Evolutionary conservation across 2,113 vertebrate species (phyloP).

Genomic region (Albula goreensis): DNA sequence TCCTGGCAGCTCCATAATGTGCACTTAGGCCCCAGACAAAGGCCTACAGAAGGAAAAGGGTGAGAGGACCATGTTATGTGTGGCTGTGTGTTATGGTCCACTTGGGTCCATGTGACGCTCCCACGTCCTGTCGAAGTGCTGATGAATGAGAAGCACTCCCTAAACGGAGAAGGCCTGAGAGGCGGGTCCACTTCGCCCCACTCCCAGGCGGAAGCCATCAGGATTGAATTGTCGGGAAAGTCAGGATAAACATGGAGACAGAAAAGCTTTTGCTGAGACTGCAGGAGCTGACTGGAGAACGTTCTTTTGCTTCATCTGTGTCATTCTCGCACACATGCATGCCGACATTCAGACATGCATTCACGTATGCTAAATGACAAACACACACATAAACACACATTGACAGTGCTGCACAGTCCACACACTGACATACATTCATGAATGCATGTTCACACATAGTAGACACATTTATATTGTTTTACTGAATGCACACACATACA

Average conservation of each 20-base stretch:
- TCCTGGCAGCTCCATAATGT: not conserved
- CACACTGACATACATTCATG: not conserved
- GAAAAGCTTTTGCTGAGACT: not conserved
- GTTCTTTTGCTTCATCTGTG: not conserved
- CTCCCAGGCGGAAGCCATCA: not conserved
- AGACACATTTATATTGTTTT: too few relatives aligned
- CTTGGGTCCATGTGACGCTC: not conserved
- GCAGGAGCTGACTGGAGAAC: not conserved
- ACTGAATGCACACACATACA: not conserved
- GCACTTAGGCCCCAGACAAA: not conserved
- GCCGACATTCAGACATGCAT: not conserved
- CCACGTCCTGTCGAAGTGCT: not conserved
- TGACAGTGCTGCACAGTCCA: not conserved
- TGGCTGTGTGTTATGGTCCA: not conserved
- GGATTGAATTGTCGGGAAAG: not conserved
- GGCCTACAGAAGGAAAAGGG: not conserved
- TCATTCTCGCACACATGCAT: too few relatives aligned
- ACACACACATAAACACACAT: not conserved
- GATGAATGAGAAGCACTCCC: not conserved
- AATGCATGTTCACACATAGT: not conserved
- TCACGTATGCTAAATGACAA: too few relatives aligned
- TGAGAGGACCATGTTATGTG: not conserved
- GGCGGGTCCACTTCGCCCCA: not conserved
- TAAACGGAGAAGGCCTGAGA: not conserved
- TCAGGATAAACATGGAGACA: constrained; percentile 1